Evolutionary conservation across 2,888 invertebrate genomes (phyloP).

Genomic region (Cheilosia vernalis): DNA sequence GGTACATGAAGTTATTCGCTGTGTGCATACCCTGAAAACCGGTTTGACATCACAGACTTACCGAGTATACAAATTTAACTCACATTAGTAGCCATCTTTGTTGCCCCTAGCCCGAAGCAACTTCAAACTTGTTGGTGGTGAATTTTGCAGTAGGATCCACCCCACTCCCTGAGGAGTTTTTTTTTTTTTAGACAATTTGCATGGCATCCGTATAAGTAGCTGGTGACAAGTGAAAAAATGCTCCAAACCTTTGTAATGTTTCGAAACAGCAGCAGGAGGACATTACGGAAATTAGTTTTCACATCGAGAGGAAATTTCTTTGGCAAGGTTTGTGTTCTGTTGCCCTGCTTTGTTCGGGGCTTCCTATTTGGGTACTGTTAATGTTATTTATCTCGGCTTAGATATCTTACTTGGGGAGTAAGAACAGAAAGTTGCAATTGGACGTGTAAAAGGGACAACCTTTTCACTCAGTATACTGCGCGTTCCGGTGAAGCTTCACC

Average conservation of each 20-base stretch:
- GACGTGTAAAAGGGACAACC: conserved; percentile 6
- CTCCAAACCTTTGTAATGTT: conserved; percentile 8
- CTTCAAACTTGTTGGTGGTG: background rate
- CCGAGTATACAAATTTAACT: conserved; percentile 2
- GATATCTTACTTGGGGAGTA: background rate
- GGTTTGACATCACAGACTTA: conserved; percentile 4
- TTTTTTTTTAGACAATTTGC: conserved; percentile 10
- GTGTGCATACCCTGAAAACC: background rate
- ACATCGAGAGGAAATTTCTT: conserved; percentile 37
- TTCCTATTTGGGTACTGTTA: background rate
- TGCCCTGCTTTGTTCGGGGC: background rate
- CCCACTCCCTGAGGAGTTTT: background rate
- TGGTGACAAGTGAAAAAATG: background rate
- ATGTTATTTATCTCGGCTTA: conserved; percentile 11
- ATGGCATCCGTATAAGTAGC: background rate
- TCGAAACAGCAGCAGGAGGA: conserved; percentile 19
- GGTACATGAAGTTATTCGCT: background rate
- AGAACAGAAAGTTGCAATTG: background rate
- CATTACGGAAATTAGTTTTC: conserved; percentile 69
- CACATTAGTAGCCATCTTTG: conserved; percentile 22
- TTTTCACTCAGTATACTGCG: background rate
- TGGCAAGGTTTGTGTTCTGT: conserved; percentile 31
- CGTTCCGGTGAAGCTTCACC: background rate
- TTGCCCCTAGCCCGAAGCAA: background rate
- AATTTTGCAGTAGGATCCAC: conserved; percentile 9